phyloP scores from a whole-genome alignment of 1,140 invertebrate genomes.

The Sitobion miscanthi region DNA sequence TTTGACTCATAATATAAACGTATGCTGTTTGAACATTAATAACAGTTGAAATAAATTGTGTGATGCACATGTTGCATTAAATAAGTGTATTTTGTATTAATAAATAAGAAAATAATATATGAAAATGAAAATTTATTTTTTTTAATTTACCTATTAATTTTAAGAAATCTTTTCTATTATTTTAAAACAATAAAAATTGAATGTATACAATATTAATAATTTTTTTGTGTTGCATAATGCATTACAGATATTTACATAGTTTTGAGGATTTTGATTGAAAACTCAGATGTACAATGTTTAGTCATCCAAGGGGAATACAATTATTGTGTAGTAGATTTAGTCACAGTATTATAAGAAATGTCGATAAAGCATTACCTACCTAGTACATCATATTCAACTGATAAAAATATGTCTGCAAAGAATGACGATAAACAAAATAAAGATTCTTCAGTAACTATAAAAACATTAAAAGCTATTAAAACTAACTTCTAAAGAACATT shows the following conservation, averaged over 20 bases:
- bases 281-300: constrained; percentile 90
- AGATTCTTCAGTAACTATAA: neutral
- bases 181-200: too few relatives aligned
- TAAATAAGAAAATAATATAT: too few relatives aligned
- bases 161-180: too few relatives aligned
- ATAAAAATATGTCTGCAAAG: constrained; percentile 43
- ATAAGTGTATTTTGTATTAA: too few relatives aligned
- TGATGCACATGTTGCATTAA: too few relatives aligned
- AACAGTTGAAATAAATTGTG: too few relatives aligned
- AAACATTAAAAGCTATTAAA: neutral
- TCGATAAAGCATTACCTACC: constrained; percentile 66
- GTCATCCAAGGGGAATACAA: constrained; percentile 72
- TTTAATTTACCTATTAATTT: too few relatives aligned
- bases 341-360: constrained; percentile 80
- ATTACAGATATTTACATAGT: constrained; percentile 78
- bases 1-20: too few relatives aligned
- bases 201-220: neutral
- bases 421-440: constrained; percentile 46
- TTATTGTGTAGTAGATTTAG: constrained; percentile 70
- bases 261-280: constrained; percentile 97
- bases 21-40: too few relatives aligned
- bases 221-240: neutral
- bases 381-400: constrained; percentile 58
- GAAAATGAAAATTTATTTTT: too few relatives aligned
- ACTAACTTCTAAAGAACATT: neutral